Percentiles rank a stretch among this genome's conserved stretches.
Evolutionary conservation across 2,888 invertebrate genomes (phyloP).

Genomic region (Folsomia manolachei): DNA sequence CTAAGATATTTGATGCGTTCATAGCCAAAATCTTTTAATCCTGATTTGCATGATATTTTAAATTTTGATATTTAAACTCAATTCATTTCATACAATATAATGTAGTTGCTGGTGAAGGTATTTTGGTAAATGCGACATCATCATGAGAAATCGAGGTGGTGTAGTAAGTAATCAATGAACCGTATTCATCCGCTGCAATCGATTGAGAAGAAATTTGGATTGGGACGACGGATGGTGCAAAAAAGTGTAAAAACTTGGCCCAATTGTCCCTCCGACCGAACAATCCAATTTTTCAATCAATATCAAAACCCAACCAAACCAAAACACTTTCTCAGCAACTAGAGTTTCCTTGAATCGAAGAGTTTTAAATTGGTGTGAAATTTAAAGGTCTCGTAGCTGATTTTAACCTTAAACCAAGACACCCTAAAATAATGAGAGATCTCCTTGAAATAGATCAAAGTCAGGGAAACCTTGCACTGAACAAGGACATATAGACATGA

Average conservation of each 20-base stretch:
- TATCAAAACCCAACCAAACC: not conserved
- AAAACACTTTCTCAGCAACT: not conserved
- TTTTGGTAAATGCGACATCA: not conserved
- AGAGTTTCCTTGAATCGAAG: not conserved
- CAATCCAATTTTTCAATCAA: not conserved
- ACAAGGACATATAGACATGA: not conserved
- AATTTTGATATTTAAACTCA: too few relatives aligned
- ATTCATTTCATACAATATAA: too few relatives aligned
- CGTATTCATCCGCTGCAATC: not conserved
- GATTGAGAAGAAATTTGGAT: not conserved
- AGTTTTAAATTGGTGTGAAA: not conserved
- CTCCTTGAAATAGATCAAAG: conserved; percentile 8
- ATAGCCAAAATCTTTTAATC: too few relatives aligned
- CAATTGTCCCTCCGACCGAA: conserved; percentile 6
- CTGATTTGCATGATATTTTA: too few relatives aligned
- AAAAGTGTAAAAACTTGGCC: conserved; percentile 9
- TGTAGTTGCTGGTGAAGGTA: too few relatives aligned
- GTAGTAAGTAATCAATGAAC: not conserved
- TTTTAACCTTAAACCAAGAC: not conserved
- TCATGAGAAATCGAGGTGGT: not conserved
- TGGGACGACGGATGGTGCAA: not conserved
- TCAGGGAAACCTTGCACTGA: not conserved
- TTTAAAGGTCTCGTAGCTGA: not conserved
- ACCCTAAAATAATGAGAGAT: not conserved
- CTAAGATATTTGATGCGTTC: too few relatives aligned